A percentile compares a stretch with the other conserved stretches of the same genome.
phyloP scores from a whole-genome alignment of 2,797 vertebrate species.

The Notoglanidium macrostoma region DNA sequence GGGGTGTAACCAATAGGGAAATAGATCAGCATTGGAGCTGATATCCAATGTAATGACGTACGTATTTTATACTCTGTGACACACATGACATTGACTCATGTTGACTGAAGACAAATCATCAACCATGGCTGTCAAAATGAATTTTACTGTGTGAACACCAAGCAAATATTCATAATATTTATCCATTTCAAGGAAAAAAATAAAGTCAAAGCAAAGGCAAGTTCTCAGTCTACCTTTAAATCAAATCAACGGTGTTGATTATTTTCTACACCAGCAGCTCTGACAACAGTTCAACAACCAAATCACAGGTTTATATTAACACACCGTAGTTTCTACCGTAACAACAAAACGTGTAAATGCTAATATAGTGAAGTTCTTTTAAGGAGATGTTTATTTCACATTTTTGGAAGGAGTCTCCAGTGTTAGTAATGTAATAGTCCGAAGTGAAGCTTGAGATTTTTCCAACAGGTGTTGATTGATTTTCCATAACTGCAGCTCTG shows the following conservation, averaged over 20 bases:
- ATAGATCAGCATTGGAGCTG: background rate
- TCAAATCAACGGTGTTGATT: background rate
- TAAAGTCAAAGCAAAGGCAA: background rate
- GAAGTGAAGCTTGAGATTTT: background rate
- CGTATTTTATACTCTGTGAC: background rate
- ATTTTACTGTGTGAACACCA: background rate
- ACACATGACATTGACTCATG: background rate
- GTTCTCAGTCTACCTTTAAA: background rate
- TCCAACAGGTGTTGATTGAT: background rate
- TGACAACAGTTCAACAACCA: background rate
- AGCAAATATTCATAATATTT: slow-evolving; percentile 7
- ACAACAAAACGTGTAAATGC: background rate
- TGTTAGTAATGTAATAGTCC: background rate
- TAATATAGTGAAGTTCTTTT: background rate
- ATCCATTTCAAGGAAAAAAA: background rate
- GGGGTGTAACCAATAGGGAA: background rate
- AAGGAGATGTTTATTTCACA: background rate
- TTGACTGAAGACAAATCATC: background rate
- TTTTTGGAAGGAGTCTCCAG: background rate
- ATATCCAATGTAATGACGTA: background rate
- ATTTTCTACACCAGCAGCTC: background rate
- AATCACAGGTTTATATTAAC: background rate
- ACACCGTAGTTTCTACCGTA: background rate
- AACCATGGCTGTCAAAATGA: background rate
- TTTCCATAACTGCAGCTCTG: background rate